These are phyloP conservation scores for Drosophila ananassae DNA, from an alignment of 1,140 invertebrate genomes.

Conservation along the genomic window DNA sequence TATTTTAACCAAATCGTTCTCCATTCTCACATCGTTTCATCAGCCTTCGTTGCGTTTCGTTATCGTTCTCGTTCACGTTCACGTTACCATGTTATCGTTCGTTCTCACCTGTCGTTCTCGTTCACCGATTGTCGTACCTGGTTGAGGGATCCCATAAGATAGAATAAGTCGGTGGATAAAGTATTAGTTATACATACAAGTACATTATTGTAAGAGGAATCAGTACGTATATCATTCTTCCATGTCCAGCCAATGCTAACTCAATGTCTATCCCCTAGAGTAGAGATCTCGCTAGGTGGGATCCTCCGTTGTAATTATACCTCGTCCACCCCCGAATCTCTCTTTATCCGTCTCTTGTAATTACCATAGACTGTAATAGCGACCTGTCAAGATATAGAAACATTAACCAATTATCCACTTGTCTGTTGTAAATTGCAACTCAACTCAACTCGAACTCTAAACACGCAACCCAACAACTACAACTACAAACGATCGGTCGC, in stretches of 20 bases:
- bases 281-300: constrained; percentile 32
- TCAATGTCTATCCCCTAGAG: constrained; percentile 26
- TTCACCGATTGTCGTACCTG: constrained; percentile 17
- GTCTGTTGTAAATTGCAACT: constrained; percentile 61
- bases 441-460: constrained; percentile 62
- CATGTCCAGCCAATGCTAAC: constrained; percentile 40
- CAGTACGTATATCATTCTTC: constrained; percentile 47
- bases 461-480: constrained; percentile 42
- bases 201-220: constrained; percentile 8
- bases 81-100: constrained; percentile 53
- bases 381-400: constrained; percentile 23
- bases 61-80: constrained; percentile 54
- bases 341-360: constrained; percentile 58
- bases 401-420: constrained; percentile 78
- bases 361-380: constrained; percentile 60
- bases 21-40: constrained; percentile 49
- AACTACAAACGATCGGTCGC: constrained; percentile 33
- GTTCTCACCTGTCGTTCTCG: constrained; percentile 52
- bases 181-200: too few relatives aligned
- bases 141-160: constrained; percentile 13
- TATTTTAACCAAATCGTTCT: constrained; percentile 38
- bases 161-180: constrained; percentile 11
- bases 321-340: constrained; percentile 19
- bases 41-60: constrained; percentile 61
- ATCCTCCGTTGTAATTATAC: constrained; percentile 21